Evolutionary conservation across 2,113 vertebrate genomes (phyloP), one percentile per base, ranked within the genome.

Genomic region (Cephalopterus ornatus): DNA sequence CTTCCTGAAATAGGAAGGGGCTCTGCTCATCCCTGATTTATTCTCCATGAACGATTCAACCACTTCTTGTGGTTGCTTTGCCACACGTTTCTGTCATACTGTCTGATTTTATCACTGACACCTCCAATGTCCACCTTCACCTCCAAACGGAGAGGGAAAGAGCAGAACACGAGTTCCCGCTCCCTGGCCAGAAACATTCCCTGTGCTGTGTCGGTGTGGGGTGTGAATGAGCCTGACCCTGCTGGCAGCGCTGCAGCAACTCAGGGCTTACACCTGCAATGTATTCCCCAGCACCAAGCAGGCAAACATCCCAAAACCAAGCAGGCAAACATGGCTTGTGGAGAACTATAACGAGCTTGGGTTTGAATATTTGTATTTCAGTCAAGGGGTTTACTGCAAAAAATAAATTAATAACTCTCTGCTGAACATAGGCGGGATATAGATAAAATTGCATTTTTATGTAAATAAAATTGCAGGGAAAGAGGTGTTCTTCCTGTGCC

Each of bases 11-110:
- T 0, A 0, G 44, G 35, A 70, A 42, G 35, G 66, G 74, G 46
- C 62, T 89, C 82, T 61, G 88, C 83, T 76, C 30, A 6, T 56
- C 0, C 1, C 72, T 90, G 5, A 85, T 92, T 59, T 80, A 92
- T 92, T 92, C 75, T 0, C 39, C 71, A 77, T 94, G 90, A 95
- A 86, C 92, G 92, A 96, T 94, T 93, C 87, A 94, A 41, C n/a
- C 67, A 2, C 33, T 50, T 53, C 59, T 83, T 67, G 59, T 77
- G 79, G 26, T 37, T 72, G 53, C 65, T 88, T 41, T 88, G 56
- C 44, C 53, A 58, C 59, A 26, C 2, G 0, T 65, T 93, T 61
- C 61, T 88, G 67, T 33, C 58, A 39, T 15, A 3, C 27, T 6
- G 0, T 66, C 49, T 14, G 10, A 21, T 87, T 94, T 94, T 18